Base-by-base conservation (phyloP, 1,140 invertebrate species). In the Diachasma alloeum region DNA sequence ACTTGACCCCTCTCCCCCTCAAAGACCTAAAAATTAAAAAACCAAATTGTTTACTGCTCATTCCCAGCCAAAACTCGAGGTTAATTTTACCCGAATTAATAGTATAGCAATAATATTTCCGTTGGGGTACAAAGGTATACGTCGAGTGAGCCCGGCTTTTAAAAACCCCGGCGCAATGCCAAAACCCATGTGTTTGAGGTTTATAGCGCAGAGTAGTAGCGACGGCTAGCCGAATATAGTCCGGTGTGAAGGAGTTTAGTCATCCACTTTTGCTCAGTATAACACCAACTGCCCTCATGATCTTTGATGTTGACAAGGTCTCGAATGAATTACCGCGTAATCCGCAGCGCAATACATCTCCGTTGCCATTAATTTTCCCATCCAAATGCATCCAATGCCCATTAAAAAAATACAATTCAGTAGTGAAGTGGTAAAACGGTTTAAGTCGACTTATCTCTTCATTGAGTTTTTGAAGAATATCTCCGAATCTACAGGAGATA, bases 181-280 rank as follows among this genome's bases (percentile, higher is more conserved):
- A 76, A 75, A 79, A 79, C 69, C 46, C 74, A 74, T 70, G 17
- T 36, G 75, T 72, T 76, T 37, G 63, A 72, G 75, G 59, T 77
- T 79, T 79, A 74, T 73, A 79, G 78, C 73, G 39, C 77, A 75
- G 53, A 72, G 24, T 59, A 15, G 63, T 73, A 26, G 37, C 22
- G 71, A 15, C 63, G 46, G 37, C 9, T 26, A 59, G 74, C 78
- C 74, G 78, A 79, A 79, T 79, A 79, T 79, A 79, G 78, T 79
- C 75, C 76, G 78, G 75, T 72, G 53, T 46, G 74, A 71, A 39
- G 75, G 22, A 26, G 72, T 79, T 79, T 79, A 79, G 78, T 79
- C 78, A 79, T 77, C 78, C 66, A 73, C 75, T 74, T 74, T 15
- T 66, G n/a, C 59, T 31, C 59, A n/a, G 22, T 74, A 70, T 36